Evolutionary conservation across 2,113 vertebrate species (phyloP), one percentile per base, ranked within the genome.

Genomic region (Mirza zaza): DNA sequence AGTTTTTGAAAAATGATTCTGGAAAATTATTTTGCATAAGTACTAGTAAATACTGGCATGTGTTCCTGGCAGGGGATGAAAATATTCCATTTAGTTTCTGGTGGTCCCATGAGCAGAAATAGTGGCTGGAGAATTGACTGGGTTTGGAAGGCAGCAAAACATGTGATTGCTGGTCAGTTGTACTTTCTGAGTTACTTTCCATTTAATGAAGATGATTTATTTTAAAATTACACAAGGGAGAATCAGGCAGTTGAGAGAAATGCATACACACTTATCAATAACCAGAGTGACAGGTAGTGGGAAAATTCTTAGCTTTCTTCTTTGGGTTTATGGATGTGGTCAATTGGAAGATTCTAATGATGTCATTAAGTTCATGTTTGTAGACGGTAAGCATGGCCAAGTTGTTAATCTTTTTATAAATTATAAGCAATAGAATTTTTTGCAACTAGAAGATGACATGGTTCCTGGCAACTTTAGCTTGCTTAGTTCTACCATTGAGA

Each of bases 11-110:
- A 98, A 98, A 97, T 97, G 96, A 98, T 98, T 98, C 98, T 98
- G 98, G 97, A 98, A 98, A 98, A 98, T 98, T 97, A 98, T 98
- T 98, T 98, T 98, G 97, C 97, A 97, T 98, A 98, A 98, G 97
- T 98, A 98, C 98, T 98, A 97, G 97, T 98, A 98, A 98, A 98
- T 97, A 98, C 97, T 98, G 97, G 98, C 77, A 1, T 95, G 93
- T 97, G 85, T 98, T 98, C 97, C 96, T 98, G 98, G 97, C 98
- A 98, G 95, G 92, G 96, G 95, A 96, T 92, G 89, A 95, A 96
- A 98, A 98, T 98, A 95, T 97, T 98, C 97, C 97, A 95, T 96
- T 85, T 81, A 97, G 97, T 98, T 97, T 98, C 98, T 96, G 96
- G 97, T 98, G 98, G 97, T 90, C 97, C 97, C 88, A 79, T 97